Evolutionary conservation across 2,113 vertebrate species (phyloP), one percentile per base, ranked within the genome.

Genomic region (Campylomormyrus numenius): DNA sequence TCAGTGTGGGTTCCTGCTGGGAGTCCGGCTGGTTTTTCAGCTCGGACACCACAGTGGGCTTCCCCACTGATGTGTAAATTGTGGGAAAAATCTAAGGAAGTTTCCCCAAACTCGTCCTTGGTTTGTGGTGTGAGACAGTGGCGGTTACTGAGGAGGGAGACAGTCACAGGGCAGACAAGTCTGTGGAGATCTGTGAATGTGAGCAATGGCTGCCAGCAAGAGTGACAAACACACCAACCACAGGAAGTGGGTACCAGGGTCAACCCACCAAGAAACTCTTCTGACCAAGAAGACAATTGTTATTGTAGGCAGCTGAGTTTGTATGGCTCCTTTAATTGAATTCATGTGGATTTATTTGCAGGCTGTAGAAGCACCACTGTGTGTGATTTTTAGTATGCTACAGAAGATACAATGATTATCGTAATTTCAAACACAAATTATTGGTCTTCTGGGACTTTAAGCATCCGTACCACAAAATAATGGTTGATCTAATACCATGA

Each of bases 161-260:
- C 92, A 93, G 92, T 91, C 90, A 93, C 88, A 92, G 86, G 90
- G 92, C 94, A 91, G 94, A 91, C 90, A 90, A 90, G 84, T 11
- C 45, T 88, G 31, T 83, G 48, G 85, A 88, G 88, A 56, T 88
- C 90, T 91, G 91, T 91, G 90, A 91, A 90, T 86, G 88, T 84
- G 88, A 66, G 77, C 85, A 53, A 49, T 89, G 13, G 90, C 84
- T 52, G 88, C 91, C 92, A 91, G 90, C 90, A 94, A 89, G 80
- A 27, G 89, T 91, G 94, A 92, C 91, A 92, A 91, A 95, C 95
- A 93, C 93, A 91, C 92, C 94, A 90, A 93, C 93, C 93, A 90
- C 92, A 92, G 93, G 91, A 92, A 92, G 91, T 89, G 93, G 90
- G 85, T 88, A 90, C 45, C 84, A 89, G 93, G 87, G 92, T 92